phyloP scores from a whole-genome alignment of 2,113 vertebrate species.

The Potamarius usumacintae region DNA sequence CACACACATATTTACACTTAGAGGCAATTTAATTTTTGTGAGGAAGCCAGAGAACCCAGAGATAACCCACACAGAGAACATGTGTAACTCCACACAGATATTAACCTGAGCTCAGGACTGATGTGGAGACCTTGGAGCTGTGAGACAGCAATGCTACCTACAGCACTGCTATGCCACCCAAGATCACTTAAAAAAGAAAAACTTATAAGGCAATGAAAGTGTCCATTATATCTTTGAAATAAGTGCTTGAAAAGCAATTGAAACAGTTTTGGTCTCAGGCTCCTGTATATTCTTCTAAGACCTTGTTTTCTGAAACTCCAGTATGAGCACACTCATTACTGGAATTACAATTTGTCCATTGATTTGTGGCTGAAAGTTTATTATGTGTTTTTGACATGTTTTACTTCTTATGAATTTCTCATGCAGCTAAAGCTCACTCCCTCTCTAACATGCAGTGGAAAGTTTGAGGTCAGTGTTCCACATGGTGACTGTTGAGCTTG shows the following conservation, averaged over 20 bases:
- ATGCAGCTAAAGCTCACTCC: neutral
- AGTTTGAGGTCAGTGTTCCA: neutral
- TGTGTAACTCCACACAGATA: neutral
- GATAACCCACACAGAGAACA: neutral
- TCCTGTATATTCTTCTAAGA: neutral
- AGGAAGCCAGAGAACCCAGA: neutral
- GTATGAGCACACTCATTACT: neutral
- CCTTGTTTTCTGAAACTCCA: neutral
- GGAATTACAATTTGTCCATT: neutral
- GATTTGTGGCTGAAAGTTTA: constrained; percentile 9
- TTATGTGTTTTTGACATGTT: neutral
- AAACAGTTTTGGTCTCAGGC: neutral
- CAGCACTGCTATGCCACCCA: constrained; percentile 10
- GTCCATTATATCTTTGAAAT: constrained; percentile 29
- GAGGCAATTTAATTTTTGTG: neutral
- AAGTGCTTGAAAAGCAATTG: neutral
- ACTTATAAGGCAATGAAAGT: neutral
- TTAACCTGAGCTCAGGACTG: neutral
- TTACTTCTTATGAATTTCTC: neutral
- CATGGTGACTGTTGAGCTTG: constrained; percentile 15
- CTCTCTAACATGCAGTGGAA: neutral
- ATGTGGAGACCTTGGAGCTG: neutral
- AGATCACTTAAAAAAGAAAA: neutral
- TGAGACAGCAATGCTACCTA: neutral
- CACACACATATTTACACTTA: neutral